These are phyloP conservation scores for Dryas iulia DNA, from an alignment of 1,140 invertebrate species.

Conservation along the genomic window DNA sequence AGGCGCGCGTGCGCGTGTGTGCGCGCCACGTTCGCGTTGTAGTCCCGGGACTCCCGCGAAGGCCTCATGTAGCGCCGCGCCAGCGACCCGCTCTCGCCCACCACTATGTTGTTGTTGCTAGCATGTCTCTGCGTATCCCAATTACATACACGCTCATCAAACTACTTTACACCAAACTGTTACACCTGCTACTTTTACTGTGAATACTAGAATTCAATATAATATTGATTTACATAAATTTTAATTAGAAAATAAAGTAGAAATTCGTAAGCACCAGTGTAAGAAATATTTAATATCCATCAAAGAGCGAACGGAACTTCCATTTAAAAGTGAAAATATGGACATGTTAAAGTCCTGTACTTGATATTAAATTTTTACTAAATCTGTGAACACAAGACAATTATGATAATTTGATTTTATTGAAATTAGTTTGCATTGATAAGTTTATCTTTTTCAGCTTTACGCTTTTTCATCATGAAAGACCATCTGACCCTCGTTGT, in stretches of 20 bases:
- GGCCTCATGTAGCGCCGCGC: conserved; percentile 67
- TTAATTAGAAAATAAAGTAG: not conserved
- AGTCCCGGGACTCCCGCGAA: conserved; percentile 61
- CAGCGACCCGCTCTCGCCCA: conserved; percentile 74
- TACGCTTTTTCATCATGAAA: no score
- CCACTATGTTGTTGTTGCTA: conserved; percentile 81
- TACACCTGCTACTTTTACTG: conserved; percentile 14
- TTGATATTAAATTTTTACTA: no score
- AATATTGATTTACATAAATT: conserved; percentile 19
- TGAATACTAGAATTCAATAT: conserved; percentile 15
- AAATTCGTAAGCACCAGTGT: not conserved
- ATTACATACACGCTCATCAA: conserved; percentile 55
- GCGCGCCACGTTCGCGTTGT: conserved; percentile 75
- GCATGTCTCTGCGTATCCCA: conserved; percentile 80
- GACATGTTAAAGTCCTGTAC: not conserved
- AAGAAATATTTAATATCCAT: not conserved
- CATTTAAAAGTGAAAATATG: not conserved
- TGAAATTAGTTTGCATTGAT: no score
- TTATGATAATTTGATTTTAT: no score
- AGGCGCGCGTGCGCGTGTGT: conserved; percentile 58
- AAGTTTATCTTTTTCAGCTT: no score
- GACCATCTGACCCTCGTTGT: no score
- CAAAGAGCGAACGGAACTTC: not conserved
- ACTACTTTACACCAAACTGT: conserved; percentile 28
- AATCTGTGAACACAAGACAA: no score